These are phyloP conservation scores for Seriola quinqueradiata DNA, from an alignment of 2,113 vertebrate genomes.

Conservation along the genomic window DNA sequence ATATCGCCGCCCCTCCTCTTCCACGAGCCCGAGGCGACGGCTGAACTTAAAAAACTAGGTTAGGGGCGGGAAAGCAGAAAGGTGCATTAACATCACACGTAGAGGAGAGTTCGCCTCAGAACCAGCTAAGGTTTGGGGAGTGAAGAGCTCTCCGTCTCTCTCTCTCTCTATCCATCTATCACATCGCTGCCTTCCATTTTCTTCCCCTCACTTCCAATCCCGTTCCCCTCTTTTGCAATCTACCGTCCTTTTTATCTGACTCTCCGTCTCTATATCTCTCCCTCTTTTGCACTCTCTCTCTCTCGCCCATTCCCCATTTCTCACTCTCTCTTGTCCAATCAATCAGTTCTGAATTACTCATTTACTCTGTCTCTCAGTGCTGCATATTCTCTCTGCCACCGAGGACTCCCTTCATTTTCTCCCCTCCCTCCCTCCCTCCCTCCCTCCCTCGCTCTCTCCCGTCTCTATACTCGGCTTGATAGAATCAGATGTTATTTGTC, in stretches of 20 bases:
- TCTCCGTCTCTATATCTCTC: slow-evolving; percentile 46
- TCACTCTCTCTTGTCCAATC: slow-evolving; percentile 76
- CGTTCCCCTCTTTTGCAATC: slow-evolving; percentile 41
- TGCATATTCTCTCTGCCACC: slow-evolving; percentile 70
- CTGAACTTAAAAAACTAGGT: slow-evolving; percentile 73
- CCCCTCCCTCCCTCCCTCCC: slow-evolving; percentile 47
- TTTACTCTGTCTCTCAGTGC: slow-evolving; percentile 72
- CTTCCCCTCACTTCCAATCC: slow-evolving; percentile 36
- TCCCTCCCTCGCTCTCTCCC: slow-evolving; percentile 29
- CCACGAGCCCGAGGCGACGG: slow-evolving; percentile 45
- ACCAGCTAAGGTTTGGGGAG: slow-evolving; percentile 37
- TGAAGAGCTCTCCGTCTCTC: slow-evolving; percentile 29
- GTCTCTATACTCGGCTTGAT: slow-evolving; percentile 68
- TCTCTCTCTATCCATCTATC: slow-evolving; percentile 44
- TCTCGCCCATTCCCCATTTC: slow-evolving; percentile 58
- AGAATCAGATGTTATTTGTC: slow-evolving; percentile 83
- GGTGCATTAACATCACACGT: slow-evolving; percentile 24
- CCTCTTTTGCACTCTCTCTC: slow-evolving; percentile 46
- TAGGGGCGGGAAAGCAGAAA: slow-evolving; percentile 40
- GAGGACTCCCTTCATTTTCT: slow-evolving; percentile 72
- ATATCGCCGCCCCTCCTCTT: slow-evolving; percentile 55
- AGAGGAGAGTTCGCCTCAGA: slow-evolving; percentile 38
- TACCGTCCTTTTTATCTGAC: slow-evolving; percentile 50
- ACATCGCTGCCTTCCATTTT: slow-evolving; percentile 53
- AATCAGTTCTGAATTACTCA: slow-evolving; percentile 82